A percentile compares a stretch with the other conserved stretches of the same genome.
These are phyloP conservation scores for Sphenopsis melanotis DNA, from an alignment of 2,797 vertebrate species.

Conservation along the genomic window DNA sequence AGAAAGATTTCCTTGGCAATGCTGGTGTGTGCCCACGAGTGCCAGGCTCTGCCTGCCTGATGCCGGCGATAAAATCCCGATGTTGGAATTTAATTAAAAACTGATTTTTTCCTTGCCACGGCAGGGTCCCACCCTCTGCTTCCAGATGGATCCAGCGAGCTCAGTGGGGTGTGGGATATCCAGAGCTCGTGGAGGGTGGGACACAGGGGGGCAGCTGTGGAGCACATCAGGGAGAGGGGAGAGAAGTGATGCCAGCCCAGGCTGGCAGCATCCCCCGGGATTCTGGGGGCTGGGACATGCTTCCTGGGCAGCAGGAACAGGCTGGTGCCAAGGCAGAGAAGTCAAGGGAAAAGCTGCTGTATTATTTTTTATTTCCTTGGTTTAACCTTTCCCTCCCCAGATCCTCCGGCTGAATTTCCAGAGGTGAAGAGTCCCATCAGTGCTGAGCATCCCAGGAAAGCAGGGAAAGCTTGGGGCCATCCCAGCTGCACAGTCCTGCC, in stretches of 20 bases:
- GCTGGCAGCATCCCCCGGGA: neutral
- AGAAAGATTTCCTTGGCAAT: neutral
- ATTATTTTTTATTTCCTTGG: neutral
- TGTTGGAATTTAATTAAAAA: constrained; percentile 42
- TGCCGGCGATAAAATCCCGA: neutral
- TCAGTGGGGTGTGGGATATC: neutral
- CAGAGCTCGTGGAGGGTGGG: neutral
- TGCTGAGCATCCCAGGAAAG: neutral
- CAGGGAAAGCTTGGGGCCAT: neutral
- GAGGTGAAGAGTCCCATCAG: neutral
- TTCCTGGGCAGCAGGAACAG: neutral
- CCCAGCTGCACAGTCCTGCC: neutral
- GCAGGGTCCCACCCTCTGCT: neutral
- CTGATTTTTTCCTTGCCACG: neutral
- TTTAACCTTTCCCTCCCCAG: constrained; percentile 10
- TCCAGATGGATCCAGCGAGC: neutral
- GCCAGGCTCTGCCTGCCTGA: neutral
- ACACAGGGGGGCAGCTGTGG: neutral
- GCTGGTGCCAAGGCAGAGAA: neutral
- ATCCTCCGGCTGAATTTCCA: neutral
- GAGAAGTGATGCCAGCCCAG: neutral
- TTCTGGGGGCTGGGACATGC: neutral
- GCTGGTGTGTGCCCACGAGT: fast-evolving
- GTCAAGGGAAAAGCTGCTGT: fast-evolving
- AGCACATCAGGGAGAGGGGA: neutral